Conservation (phyloP, 2,888 invertebrate genomes). For the Dioctria linearis region DNA sequence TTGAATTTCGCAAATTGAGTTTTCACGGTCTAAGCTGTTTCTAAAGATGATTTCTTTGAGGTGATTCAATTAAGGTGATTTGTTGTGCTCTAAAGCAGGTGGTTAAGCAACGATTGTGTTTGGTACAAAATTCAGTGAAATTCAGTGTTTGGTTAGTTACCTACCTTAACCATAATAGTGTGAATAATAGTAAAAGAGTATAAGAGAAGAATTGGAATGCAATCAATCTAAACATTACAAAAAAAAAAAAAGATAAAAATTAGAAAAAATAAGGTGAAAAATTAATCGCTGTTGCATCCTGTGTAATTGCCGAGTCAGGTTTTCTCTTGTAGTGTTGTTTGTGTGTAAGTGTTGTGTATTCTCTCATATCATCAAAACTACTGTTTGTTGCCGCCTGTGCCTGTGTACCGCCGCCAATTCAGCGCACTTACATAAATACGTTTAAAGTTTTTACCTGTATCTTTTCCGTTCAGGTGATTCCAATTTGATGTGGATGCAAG, state of each 20-base stretch:
- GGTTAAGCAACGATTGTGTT: constrained; percentile 18
- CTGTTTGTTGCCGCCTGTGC: background rate
- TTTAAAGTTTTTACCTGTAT: constrained; percentile 38
- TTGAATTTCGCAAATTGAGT: constrained; percentile 38
- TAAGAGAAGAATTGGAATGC: background rate
- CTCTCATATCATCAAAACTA: too few species aligned
- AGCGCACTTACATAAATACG: constrained; percentile 30
- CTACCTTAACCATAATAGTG: constrained; percentile 1
- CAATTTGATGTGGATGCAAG: constrained; percentile 50
- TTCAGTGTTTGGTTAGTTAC: background rate
- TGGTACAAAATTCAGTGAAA: background rate
- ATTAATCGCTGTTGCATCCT: constrained; percentile 7
- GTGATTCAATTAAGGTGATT: constrained; percentile 52
- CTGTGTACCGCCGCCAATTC: constrained; percentile 33
- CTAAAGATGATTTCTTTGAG: constrained; percentile 24
- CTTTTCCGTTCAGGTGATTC: constrained; percentile 40
- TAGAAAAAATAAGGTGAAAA: background rate
- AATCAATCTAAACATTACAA: constrained; percentile 18
- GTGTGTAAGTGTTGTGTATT: background rate
- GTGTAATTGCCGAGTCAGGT: constrained; percentile 32
- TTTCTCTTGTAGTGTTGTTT: constrained; percentile 10
- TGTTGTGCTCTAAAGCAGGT: constrained; percentile 46
- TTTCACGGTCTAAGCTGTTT: constrained; percentile 29
- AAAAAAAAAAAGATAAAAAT: constrained; percentile 8
- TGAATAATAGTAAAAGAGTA: background rate